These are phyloP conservation scores for Aphis gossypii DNA, from an alignment of 1,140 invertebrate genomes.

Conservation along the genomic window DNA sequence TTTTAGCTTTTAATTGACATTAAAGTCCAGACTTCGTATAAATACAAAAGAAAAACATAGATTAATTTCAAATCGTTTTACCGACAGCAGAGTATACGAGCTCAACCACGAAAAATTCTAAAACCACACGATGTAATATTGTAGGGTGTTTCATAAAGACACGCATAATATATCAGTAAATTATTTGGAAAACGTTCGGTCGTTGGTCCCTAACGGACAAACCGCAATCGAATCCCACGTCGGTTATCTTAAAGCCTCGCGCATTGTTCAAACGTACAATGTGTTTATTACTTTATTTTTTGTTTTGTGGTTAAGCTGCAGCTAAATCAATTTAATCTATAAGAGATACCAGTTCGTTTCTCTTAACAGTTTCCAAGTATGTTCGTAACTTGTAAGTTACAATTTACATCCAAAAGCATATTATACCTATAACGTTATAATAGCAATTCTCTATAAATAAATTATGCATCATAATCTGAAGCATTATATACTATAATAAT, in stretches of 20 bases:
- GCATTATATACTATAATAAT: background rate
- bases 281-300: slow-evolving; percentile 11
- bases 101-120: background rate
- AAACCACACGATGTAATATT: background rate
- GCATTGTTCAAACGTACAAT: background rate
- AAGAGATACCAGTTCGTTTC: background rate
- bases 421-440: background rate
- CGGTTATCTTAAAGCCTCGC: background rate
- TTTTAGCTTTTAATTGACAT: background rate
- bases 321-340: slow-evolving; percentile 30
- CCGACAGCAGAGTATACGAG: background rate
- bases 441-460: background rate
- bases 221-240: slow-evolving; percentile 38
- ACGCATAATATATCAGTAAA: background rate
- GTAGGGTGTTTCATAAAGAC: background rate
- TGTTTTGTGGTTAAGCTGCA: background rate
- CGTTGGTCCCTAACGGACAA: slow-evolving; percentile 16
- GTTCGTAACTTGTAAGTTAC: background rate
- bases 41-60: background rate
- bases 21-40: background rate
- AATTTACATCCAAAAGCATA: background rate
- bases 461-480: background rate
- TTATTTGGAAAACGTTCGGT: slow-evolving; percentile 28
- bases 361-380: slow-evolving; percentile 12
- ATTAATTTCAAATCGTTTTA: background rate